These are phyloP conservation scores for Nebria salina DNA, from an alignment of 2,888 invertebrate species.

Conservation along the genomic window DNA sequence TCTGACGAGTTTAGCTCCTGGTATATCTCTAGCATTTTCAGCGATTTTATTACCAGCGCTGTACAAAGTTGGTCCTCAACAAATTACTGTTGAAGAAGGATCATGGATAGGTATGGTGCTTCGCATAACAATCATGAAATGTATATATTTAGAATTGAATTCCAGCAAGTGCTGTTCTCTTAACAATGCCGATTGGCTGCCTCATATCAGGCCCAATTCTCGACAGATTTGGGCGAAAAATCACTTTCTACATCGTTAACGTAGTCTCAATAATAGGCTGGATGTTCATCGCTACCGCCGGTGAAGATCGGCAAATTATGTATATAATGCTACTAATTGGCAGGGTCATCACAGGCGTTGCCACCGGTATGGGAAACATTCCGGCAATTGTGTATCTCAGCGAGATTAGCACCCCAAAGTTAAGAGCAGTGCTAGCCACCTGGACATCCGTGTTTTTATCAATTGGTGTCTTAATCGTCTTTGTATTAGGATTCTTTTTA, in stretches of 20 bases:
- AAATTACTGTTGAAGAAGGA: constrained; percentile 60
- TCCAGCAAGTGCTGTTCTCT: constrained; percentile 67
- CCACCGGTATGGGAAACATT: constrained; percentile 66
- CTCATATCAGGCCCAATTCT: constrained; percentile 64
- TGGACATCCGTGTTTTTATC: constrained; percentile 67
- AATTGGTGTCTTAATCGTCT: constrained; percentile 65
- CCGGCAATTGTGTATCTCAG: constrained; percentile 68
- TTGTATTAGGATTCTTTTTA: constrained; percentile 64
- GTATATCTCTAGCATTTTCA: constrained; percentile 69
- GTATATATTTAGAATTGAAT: constrained; percentile 48
- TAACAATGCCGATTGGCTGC: constrained; percentile 67
- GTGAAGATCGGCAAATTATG: constrained; percentile 53
- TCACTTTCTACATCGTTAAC: constrained; percentile 63
- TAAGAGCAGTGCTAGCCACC: constrained; percentile 66
- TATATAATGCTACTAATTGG: constrained; percentile 62
- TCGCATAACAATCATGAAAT: not conserved
- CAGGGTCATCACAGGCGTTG: constrained; percentile 63
- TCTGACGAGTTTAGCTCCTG: constrained; percentile 65
- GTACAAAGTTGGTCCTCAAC: constrained; percentile 57
- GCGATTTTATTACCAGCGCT: constrained; percentile 65
- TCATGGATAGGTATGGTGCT: constrained; percentile 68
- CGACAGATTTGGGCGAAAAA: constrained; percentile 65
- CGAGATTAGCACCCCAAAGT: constrained; percentile 63
- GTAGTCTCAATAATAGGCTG: constrained; percentile 65
- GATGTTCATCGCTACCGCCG: constrained; percentile 63